phyloP scores from a whole-genome alignment of 64 coral and sea anemone species.

The Montipora capricornis region DNA sequence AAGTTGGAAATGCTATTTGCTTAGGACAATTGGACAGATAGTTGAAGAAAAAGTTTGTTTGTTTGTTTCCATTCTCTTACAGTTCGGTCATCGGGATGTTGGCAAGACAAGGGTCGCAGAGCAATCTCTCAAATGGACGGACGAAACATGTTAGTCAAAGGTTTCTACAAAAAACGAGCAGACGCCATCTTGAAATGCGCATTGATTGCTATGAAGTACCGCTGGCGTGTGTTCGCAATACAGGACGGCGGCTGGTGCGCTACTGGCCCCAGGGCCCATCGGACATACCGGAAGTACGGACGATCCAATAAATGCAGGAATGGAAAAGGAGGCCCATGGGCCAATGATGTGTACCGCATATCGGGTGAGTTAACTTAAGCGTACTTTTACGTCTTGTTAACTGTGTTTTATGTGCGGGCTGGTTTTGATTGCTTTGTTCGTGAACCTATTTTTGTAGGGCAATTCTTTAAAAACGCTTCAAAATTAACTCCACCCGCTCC shows the following conservation, averaged over 20 bases:
- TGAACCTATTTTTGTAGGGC: no score
- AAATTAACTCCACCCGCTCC: no score
- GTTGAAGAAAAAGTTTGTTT: no score
- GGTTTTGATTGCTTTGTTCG: no score
- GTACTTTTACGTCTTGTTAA: no score
- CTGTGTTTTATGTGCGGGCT: no score
- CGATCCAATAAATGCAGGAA: slow-evolving; percentile 45
- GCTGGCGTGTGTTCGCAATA: slow-evolving; percentile 51
- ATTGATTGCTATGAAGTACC: slow-evolving; percentile 16
- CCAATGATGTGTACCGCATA: slow-evolving; percentile 76
- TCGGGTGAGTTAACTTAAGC: slow-evolving; percentile 24
- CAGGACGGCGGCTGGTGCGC: slow-evolving; percentile 77
- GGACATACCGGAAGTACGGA: slow-evolving; percentile 75
- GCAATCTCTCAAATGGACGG: slow-evolving; percentile 42
- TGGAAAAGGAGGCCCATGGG: slow-evolving; percentile 76
- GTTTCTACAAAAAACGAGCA: slow-evolving; percentile 15
- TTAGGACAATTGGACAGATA: no score
- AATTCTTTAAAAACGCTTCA: no score
- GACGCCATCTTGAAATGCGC: slow-evolving; percentile 66
- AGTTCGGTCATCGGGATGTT: slow-evolving; percentile 34
- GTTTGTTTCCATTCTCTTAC: not conserved
- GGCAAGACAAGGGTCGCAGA: slow-evolving; percentile 39
- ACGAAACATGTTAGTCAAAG: slow-evolving; percentile 21
- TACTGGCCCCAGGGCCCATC: slow-evolving; percentile 57
- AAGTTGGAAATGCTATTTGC: no score